A percentile compares a stretch with the other conserved stretches of the same genome.
phyloP scores from a whole-genome alignment of 2,797 vertebrate species.

The Peromyscus attwateri region DNA sequence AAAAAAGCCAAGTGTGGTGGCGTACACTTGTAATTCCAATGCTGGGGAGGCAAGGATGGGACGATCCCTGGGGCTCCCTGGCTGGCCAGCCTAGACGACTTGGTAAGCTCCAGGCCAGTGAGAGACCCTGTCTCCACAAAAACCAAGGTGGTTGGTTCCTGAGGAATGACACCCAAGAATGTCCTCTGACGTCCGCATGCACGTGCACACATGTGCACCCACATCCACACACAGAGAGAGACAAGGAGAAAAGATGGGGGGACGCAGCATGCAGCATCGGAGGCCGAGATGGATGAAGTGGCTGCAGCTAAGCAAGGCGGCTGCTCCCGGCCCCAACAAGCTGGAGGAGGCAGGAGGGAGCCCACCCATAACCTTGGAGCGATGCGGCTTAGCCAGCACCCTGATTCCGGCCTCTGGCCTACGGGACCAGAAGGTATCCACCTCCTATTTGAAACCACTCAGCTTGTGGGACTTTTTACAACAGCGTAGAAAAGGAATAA shows the following conservation, averaged over 20 bases:
- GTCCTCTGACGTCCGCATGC: neutral
- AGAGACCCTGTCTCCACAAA: neutral
- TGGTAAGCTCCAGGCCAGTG: neutral
- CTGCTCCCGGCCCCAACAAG: rapidly evolving
- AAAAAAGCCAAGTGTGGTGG: neutral
- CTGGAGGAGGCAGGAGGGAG: neutral
- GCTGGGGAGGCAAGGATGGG: neutral
- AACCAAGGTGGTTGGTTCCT: neutral
- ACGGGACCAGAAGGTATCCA: rapidly evolving
- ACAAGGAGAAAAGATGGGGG: neutral
- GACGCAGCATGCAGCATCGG: rapidly evolving
- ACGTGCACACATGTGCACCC: rapidly evolving
- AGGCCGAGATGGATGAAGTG: rapidly evolving
- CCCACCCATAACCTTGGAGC: neutral
- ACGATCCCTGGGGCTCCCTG: neutral
- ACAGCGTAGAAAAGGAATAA: rapidly evolving
- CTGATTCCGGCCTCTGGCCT: too few relatives aligned
- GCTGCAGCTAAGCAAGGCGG: rapidly evolving
- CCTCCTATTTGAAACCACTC: rapidly evolving
- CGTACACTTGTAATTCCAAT: too few relatives aligned
- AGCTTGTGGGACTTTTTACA: rapidly evolving
- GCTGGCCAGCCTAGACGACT: neutral
- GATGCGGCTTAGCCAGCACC: rapidly evolving
- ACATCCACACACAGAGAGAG: too few relatives aligned
- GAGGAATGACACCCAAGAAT: neutral